phyloP scores from a whole-genome alignment of 2,888 invertebrate species.

The Lasioglossum zephyrum region DNA sequence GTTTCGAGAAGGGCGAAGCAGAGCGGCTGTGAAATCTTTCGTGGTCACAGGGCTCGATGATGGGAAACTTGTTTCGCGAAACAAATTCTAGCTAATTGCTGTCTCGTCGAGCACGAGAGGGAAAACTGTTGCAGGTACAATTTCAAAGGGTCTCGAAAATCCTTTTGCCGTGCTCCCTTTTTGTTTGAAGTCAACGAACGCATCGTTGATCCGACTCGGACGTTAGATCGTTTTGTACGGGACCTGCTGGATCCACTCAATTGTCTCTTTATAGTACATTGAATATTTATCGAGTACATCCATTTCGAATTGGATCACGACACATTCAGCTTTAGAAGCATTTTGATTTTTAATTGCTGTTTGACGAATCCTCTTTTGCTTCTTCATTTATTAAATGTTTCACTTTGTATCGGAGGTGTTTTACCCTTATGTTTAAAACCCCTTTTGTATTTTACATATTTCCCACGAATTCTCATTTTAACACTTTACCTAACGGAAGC shows the following conservation, averaged over 20 bases:
- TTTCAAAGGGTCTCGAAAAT: not conserved
- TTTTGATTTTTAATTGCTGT: not conserved
- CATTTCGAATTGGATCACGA: not conserved
- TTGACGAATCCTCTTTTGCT: not conserved
- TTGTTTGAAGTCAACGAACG: not conserved
- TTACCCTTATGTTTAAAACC: not conserved
- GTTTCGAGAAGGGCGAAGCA: constrained; percentile 23
- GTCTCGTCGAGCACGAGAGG: not conserved
- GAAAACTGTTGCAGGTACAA: constrained; percentile 8
- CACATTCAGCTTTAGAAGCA: not conserved
- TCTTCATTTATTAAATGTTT: not conserved
- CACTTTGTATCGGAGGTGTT: not conserved
- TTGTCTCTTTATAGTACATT: not conserved
- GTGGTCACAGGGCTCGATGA: constrained; percentile 73
- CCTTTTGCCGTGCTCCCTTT: not conserved
- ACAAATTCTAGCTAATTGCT: constrained; percentile 30
- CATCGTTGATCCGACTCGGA: not conserved
- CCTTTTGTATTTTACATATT: too few relatives aligned
- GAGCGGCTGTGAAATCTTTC: constrained; percentile 75
- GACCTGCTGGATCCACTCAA: not conserved
- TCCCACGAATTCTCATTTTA: too few relatives aligned
- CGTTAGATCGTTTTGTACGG: not conserved
- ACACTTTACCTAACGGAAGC: too few relatives aligned
- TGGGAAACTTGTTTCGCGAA: constrained; percentile 17
- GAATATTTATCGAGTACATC: not conserved